These are phyloP conservation scores for Exephanes ischioxanthus DNA, from an alignment of 2,888 invertebrate genomes.

Conservation along the genomic window DNA sequence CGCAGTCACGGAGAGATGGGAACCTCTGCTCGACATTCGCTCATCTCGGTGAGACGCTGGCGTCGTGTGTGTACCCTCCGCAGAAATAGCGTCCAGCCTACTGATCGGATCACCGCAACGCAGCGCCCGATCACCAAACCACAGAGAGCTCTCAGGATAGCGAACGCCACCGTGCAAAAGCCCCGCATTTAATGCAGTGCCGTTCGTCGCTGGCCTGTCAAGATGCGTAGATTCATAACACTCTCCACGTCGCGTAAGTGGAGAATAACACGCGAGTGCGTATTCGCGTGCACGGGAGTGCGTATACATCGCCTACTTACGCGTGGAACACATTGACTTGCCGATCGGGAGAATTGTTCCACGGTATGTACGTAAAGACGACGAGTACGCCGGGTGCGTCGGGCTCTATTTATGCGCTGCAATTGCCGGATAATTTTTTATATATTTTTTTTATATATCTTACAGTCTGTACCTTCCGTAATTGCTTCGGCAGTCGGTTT, in stretches of 20 bases:
- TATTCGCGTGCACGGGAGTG: neutral
- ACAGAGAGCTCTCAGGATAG: neutral
- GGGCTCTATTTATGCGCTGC: neutral
- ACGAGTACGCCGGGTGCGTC: neutral
- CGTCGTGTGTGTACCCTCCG: neutral
- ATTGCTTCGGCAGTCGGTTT: constrained; percentile 23
- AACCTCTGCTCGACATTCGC: constrained; percentile 16
- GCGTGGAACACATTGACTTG: neutral
- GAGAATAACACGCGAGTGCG: constrained; percentile 1
- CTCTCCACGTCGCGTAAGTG: neutral
- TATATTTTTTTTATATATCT: neutral
- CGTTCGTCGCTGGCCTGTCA: neutral
- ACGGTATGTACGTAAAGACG: neutral
- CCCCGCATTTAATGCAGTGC: constrained; percentile 12
- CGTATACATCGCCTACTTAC: neutral
- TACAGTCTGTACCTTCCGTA: constrained; percentile 35
- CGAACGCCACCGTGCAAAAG: constrained; percentile 3
- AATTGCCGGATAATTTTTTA: neutral
- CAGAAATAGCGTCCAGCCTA: constrained; percentile 16
- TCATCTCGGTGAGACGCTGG: neutral
- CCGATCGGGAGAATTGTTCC: no score
- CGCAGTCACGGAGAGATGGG: neutral
- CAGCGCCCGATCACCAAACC: neutral
- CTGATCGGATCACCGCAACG: constrained; percentile 14
- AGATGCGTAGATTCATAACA: constrained; percentile 5